Evolutionary conservation across 2,797 vertebrate species (phyloP), one percentile per base, ranked within the genome.

Genomic region (Eidolon dupreanum): DNA sequence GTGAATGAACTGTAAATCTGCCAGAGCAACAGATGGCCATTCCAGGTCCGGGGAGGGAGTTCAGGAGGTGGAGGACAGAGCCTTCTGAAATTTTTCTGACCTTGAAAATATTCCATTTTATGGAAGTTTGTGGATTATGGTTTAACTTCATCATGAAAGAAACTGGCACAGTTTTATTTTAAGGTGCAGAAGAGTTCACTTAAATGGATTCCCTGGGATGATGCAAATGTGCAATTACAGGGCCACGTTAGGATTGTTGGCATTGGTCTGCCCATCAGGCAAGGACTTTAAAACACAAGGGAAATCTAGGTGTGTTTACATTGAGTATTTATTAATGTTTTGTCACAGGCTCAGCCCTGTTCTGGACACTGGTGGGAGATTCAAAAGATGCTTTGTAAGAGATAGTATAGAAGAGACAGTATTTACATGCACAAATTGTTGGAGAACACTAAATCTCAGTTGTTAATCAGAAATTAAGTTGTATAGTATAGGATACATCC

Each of bases 1-100:
- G 28, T 97, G 95, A 97, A 97, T 96, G 97, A 97, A 96, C 94
- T 97, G 96, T 97, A 97, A 97, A 97, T 97, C 96, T 98, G 97
- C 97, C 96, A 97, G 87, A 96, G 97, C 96, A 97, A 97, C 97
- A 97, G 97, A 97, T 97, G 97, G 97, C 89, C 90, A 59, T 93
- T 91, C 75, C 51, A 93, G 55, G 96, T 95, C 94, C 81, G 87
- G 79, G 66, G 95, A 97, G 95, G 82, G 68, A 89, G 79, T 93
- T 95, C 75, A 84, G 61, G 38, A 79, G 51, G 90, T 88, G 36
- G 94, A 63, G 66, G 95, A 85, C 17, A 16, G 51, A 94, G 65
- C 8, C 15, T 94, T 88, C 89, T 81, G 91, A 77, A 33, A 88
- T 87, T 87, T 94, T 85, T 88, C 86, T 96, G 93, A 97, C 95